Base-by-base conservation (phyloP, 1,140 invertebrate species). In the Teleogryllus occipitalis region DNA sequence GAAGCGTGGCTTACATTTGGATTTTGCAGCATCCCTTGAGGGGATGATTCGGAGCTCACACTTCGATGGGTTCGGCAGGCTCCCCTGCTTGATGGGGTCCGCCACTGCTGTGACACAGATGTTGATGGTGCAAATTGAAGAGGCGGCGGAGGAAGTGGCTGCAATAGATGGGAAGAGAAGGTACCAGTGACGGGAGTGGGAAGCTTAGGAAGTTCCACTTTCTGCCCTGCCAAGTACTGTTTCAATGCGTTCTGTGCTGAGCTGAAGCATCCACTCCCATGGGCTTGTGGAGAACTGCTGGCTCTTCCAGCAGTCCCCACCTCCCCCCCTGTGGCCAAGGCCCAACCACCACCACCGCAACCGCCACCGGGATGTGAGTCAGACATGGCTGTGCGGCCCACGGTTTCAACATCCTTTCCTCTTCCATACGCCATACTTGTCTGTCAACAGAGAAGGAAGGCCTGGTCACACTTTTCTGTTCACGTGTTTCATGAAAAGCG, bases 391-490 rank as follows among this genome's bases (percentile, higher is more conserved):
- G 79, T 72, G 79, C 75, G 75, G 79, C 79, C 73, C 47, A 84
- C 83, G 84, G 83, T 85, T 85, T 86, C 84, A 83, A 85, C 85
- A 85, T 82, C 85, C 84, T 54, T 81, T 81, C 78, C 80, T 81
- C 77, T 81, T 80, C 85, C 85, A 85, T 84, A 84, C 84, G 83
- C 84, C 85, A 80, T 54, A 86, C 84, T 86, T 84, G 86, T 91
- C 90, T 92, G 90, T 90, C 89, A 91, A 92, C 90, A 91, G 88
- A 90, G 88, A 90, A 90, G 88, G 89, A 90, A 90, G 90, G 89
- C 89, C 90, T 87, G 87, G 54, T 65, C 54, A 65, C 7, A 65
- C 54, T 65, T 65, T 65, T 65, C 54, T 65, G 54, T 65, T 65
- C 22, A 18, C 46, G 22, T 77, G 18, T 39, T 39, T 48, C 76